Percentiles rank a stretch among this genome's conserved stretches.
These are phyloP conservation scores for Barbus barbus DNA, from an alignment of 2,113 vertebrate species.

Conservation along the genomic window DNA sequence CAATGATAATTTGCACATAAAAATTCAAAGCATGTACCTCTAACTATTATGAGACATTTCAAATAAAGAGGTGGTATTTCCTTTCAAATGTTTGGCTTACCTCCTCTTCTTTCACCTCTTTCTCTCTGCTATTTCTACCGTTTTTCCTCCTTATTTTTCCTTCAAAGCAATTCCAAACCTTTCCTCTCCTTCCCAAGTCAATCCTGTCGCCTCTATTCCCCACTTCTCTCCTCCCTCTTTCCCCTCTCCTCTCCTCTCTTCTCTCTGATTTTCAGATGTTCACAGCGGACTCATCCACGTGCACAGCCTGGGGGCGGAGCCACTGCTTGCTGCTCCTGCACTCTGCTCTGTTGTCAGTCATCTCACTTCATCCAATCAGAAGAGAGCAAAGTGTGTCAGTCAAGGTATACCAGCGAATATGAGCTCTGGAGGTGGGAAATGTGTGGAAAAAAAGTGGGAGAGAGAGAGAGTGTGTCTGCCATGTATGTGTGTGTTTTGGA, in stretches of 20 bases:
- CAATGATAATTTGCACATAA: not conserved
- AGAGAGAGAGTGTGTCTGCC: constrained; percentile 51
- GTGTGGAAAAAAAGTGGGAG: constrained; percentile 35
- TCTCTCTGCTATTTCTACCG: constrained; percentile 16
- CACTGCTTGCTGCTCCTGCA: not conserved
- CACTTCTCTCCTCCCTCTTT: constrained; percentile 59
- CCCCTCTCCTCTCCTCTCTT: constrained; percentile 68
- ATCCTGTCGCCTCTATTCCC: constrained; percentile 59
- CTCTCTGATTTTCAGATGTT: constrained; percentile 67
- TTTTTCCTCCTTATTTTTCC: constrained; percentile 26
- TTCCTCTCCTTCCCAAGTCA: constrained; percentile 38
- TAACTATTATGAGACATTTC: not conserved
- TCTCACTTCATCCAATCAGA: constrained; percentile 54
- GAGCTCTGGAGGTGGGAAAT: constrained; percentile 40
- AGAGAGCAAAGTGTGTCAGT: constrained; percentile 57
- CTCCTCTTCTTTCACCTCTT: constrained; percentile 32
- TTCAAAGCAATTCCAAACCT: constrained; percentile 33
- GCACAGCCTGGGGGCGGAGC: constrained; percentile 59
- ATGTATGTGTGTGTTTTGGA: constrained; percentile 64
- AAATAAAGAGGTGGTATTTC: not conserved
- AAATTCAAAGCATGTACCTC: not conserved
- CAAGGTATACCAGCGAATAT: constrained; percentile 54
- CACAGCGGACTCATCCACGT: constrained; percentile 68
- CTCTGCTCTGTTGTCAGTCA: constrained; percentile 58
- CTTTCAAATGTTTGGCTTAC: not conserved